phyloP scores from a whole-genome alignment of 1,140 invertebrate species.

The Hylaeus volcanicus region DNA sequence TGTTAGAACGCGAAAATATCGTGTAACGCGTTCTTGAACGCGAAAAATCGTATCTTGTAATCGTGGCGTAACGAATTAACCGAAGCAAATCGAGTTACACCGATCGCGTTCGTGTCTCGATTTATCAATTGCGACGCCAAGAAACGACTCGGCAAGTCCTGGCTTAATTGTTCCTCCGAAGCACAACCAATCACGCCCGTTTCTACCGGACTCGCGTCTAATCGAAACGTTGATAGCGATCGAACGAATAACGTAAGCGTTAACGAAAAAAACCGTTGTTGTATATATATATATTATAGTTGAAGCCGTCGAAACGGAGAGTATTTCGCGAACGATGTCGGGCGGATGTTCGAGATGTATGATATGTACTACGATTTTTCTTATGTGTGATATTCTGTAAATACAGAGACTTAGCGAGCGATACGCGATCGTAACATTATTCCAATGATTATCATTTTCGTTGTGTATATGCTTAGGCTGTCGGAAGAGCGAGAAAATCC shows the following conservation, averaged over 20 bases:
- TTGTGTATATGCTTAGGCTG: constrained; percentile 72
- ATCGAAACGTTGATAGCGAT: constrained; percentile 4
- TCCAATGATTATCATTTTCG: constrained; percentile 67
- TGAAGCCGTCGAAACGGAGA: neutral
- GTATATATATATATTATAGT: constrained; percentile 50
- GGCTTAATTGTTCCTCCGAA: constrained; percentile 25
- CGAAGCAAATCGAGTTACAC: constrained; percentile 7
- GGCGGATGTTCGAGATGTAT: constrained; percentile 61
- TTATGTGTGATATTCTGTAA: constrained; percentile 77
- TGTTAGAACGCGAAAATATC: neutral
- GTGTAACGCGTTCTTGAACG: neutral
- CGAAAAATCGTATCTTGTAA: neutral
- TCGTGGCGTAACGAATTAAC: neutral
- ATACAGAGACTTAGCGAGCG: constrained; percentile 61
- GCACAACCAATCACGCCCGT: constrained; percentile 12
- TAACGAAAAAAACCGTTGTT: neutral
- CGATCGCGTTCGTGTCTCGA: constrained; percentile 64
- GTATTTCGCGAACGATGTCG: too few species aligned
- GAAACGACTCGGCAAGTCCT: neutral
- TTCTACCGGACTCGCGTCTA: constrained; percentile 14
- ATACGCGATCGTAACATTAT: constrained; percentile 53
- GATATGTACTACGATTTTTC: constrained; percentile 68
- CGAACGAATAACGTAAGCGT: neutral
- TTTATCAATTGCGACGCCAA: constrained; percentile 48
- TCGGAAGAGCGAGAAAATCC: constrained; percentile 43